Evolutionary conservation across 2,797 vertebrate species (phyloP).

Genomic region (Anabacerthia variegaticeps): DNA sequence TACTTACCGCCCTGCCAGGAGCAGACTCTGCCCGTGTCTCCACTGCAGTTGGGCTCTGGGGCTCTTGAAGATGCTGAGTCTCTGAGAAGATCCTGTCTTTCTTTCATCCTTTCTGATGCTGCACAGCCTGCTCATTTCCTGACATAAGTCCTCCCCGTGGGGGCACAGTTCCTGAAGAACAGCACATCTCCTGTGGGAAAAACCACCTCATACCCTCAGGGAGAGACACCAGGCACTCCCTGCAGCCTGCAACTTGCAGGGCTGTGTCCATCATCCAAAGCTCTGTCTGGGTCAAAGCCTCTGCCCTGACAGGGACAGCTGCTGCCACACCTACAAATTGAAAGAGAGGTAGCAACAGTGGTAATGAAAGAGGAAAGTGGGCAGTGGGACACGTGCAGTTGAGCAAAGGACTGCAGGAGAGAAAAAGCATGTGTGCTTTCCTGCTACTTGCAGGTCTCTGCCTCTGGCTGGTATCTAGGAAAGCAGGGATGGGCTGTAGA

Average conservation of each 20-base stretch:
- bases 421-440: not conserved
- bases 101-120: not conserved
- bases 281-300: not conserved
- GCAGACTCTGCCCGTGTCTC: not conserved
- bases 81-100: not conserved
- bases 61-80: not conserved
- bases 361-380: not conserved
- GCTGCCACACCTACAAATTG: not conserved
- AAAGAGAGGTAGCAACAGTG: not conserved
- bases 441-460: not conserved
- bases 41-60: not conserved
- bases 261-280: not conserved
- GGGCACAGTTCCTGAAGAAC: not conserved
- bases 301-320: not conserved
- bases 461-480: not conserved
- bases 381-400: not conserved
- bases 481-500: not conserved
- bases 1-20: not conserved
- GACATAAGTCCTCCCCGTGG: not conserved
- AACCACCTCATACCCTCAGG: not conserved
- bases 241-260: not conserved
- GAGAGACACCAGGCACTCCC: not conserved
- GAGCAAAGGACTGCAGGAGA: not conserved
- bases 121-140: not conserved
- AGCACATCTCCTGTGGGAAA: not conserved